These are phyloP conservation scores for Drosophila lini DNA, from an alignment of 1,140 invertebrate genomes.

Conservation along the genomic window DNA sequence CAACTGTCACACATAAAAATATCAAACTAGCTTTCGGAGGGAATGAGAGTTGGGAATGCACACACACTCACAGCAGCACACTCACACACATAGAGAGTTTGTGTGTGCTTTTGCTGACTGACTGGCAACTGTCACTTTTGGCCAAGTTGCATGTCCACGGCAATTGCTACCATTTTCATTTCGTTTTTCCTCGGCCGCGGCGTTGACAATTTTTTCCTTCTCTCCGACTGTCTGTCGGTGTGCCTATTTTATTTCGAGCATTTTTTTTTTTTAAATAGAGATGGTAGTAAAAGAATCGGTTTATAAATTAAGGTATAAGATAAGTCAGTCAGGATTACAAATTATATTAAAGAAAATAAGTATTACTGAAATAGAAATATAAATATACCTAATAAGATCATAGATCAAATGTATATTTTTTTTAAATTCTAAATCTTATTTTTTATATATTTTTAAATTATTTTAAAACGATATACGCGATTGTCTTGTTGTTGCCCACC, in stretches of 20 bases:
- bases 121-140: conserved; percentile 77
- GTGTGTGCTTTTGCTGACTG: conserved; percentile 53
- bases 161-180: conserved; percentile 83
- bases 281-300: background rate
- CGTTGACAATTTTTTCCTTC: conserved; percentile 67
- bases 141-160: conserved; percentile 72
- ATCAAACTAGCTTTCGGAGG: conserved; percentile 54
- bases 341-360: no score
- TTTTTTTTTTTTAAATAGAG: conserved; percentile 1
- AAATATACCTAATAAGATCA: no score
- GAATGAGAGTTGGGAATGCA: conserved; percentile 18
- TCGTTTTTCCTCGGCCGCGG: conserved; percentile 55
- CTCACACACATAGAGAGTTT: conserved; percentile 11
- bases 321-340: no score
- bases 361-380: no score
- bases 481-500: no score
- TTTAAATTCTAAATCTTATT: no score
- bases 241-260: conserved; percentile 34
- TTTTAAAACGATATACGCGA: no score
- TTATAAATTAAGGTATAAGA: no score
- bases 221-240: conserved; percentile 10
- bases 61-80: conserved; percentile 1
- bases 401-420: no score
- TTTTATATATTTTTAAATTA: no score
- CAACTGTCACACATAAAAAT: conserved; percentile 81